phyloP scores from a whole-genome alignment of 2,113 vertebrate genomes.

The Pungitius pungitius region DNA sequence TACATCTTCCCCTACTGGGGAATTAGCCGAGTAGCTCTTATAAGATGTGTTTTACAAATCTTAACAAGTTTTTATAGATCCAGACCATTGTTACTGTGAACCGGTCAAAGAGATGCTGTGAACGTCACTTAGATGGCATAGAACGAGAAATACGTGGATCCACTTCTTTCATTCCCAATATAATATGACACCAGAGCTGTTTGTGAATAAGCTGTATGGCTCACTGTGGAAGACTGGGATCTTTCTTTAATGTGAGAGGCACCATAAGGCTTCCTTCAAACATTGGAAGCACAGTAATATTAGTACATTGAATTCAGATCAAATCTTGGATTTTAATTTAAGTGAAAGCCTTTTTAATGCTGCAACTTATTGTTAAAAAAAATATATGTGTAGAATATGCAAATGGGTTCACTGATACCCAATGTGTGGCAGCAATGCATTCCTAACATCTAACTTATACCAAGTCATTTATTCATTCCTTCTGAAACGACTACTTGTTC shows the following conservation, averaged over 20 bases:
- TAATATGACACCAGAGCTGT: neutral
- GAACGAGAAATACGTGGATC: neutral
- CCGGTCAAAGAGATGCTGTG: constrained; percentile 36
- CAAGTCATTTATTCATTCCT: too few relatives aligned
- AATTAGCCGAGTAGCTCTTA: neutral
- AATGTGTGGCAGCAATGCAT: too few relatives aligned
- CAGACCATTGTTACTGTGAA: constrained; percentile 40
- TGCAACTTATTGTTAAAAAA: too few relatives aligned
- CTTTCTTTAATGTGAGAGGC: neutral
- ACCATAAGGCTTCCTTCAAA: neutral
- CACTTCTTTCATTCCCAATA: too few relatives aligned
- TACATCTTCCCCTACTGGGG: neutral
- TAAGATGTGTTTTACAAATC: neutral
- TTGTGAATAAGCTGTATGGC: neutral
- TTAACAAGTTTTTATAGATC: constrained; percentile 1
- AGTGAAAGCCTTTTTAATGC: too few relatives aligned
- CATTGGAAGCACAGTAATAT: neutral
- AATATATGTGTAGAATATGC: neutral
- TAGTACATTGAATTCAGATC: neutral
- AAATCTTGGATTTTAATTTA: neutral
- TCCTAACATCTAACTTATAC: too few relatives aligned
- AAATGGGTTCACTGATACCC: neutral
- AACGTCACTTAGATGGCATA: constrained; percentile 5
- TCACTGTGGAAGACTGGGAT: neutral
- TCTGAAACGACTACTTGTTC: neutral